These are phyloP conservation scores for Ormyrus thymus DNA, from an alignment of 2,888 invertebrate genomes.

Conservation along the genomic window DNA sequence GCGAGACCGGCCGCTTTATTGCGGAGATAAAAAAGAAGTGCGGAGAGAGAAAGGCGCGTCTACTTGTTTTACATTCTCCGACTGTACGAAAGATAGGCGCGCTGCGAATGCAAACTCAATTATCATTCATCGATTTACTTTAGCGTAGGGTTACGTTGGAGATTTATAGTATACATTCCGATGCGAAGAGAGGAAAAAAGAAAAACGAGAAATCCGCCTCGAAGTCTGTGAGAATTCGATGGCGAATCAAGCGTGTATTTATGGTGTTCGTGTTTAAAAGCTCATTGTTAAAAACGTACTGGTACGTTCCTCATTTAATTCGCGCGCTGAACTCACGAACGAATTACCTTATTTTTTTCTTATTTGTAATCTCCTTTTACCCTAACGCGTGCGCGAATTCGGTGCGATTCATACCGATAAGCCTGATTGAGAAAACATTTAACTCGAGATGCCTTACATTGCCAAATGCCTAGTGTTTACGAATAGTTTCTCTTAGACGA, in stretches of 20 bases:
- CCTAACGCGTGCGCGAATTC: slow-evolving; percentile 9
- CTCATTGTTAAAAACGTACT: slow-evolving; percentile 70
- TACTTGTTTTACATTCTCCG: slow-evolving; percentile 28
- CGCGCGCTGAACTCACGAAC: slow-evolving; percentile 32
- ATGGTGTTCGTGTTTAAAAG: slow-evolving; percentile 61
- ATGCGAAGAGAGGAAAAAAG: slow-evolving; percentile 22
- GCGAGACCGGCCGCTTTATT: not conserved
- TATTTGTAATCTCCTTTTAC: slow-evolving; percentile 24
- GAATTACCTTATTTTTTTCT: slow-evolving; percentile 12
- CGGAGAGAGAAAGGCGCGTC: not conserved
- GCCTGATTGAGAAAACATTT: slow-evolving; percentile 33
- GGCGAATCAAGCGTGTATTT: slow-evolving; percentile 55
- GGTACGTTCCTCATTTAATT: slow-evolving; percentile 65
- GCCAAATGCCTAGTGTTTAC: slow-evolving; percentile 66
- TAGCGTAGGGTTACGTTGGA: slow-evolving; percentile 32
- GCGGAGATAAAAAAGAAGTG: slow-evolving; percentile 10
- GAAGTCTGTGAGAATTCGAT: slow-evolving; percentile 48
- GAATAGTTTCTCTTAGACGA: slow-evolving; percentile 43
- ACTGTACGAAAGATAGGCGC: slow-evolving; percentile 11
- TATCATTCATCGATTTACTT: slow-evolving; percentile 40
- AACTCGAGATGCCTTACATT: slow-evolving; percentile 67
- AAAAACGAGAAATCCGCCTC: slow-evolving; percentile 40
- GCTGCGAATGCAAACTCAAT: slow-evolving; percentile 34
- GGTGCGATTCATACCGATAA: slow-evolving; percentile 43
- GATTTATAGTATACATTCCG: slow-evolving; percentile 55